These are phyloP conservation scores for Ciconia boyciana DNA, from an alignment of 2,113 vertebrate genomes.

Conservation along the genomic window DNA sequence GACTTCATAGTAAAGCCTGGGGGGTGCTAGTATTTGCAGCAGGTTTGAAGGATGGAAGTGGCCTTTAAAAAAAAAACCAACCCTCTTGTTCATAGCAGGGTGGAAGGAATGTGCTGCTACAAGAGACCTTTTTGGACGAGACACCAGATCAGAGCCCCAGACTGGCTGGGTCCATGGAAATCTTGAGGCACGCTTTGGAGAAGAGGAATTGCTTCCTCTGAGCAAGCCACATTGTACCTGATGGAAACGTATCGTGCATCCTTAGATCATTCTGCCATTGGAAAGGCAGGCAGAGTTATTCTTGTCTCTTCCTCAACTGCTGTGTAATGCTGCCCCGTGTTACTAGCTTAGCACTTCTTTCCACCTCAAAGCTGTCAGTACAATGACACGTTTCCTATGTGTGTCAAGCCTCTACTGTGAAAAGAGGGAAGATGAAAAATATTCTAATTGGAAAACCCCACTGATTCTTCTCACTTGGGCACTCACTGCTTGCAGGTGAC, in stretches of 20 bases:
- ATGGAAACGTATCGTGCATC: fast-evolving
- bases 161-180: not conserved
- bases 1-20: not conserved
- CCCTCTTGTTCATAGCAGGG: not conserved
- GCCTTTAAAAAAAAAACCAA: not conserved
- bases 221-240: not conserved
- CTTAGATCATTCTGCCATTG: not conserved
- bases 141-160: not conserved
- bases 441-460: fast-evolving
- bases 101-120: not conserved
- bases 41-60: not conserved
- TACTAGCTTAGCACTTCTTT: not conserved
- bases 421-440: not conserved
- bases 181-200: not conserved
- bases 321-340: fast-evolving
- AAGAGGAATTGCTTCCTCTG: not conserved
- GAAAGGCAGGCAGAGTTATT: not conserved
- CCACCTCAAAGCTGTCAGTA: not conserved
- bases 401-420: fast-evolving
- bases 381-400: fast-evolving
- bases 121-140: not conserved
- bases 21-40: not conserved
- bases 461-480: no score
- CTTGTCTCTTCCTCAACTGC: not conserved
- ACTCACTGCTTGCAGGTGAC: not conserved